Percentiles rank a stretch among this genome's conserved stretches.
Conservation (phyloP, 1,140 invertebrate genomes). For the Paralvinella palmiformis region DNA sequence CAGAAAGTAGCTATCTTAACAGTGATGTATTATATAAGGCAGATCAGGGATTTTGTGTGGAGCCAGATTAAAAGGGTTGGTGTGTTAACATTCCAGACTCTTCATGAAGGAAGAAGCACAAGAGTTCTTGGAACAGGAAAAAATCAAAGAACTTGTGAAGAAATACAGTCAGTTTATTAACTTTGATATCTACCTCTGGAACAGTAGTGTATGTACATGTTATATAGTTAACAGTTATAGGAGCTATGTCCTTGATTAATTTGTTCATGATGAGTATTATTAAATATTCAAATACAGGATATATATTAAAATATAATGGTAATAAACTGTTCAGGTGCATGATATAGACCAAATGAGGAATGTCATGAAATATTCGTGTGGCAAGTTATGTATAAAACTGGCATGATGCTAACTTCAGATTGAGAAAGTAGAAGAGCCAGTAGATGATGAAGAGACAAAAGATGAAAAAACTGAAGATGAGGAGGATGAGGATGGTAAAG, state of each 20-base stretch:
- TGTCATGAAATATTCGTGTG: too few species aligned
- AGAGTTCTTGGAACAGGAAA: slow-evolving; percentile 90
- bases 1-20: not conserved
- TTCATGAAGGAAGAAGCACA: slow-evolving; percentile 94
- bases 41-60: not conserved
- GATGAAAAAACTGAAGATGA: slow-evolving; percentile 53
- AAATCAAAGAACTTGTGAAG: slow-evolving; percentile 81
- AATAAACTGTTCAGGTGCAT: too few species aligned
- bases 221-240: too few species aligned
- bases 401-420: too few species aligned
- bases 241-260: too few species aligned
- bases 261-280: too few species aligned
- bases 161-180: slow-evolving; percentile 99
- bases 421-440: slow-evolving; percentile 56
- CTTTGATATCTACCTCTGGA: slow-evolving; percentile 96
- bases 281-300: too few species aligned
- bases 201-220: slow-evolving; percentile 72
- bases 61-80: not conserved
- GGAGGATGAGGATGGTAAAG: slow-evolving; percentile 43
- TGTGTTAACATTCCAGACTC: slow-evolving; percentile 56
- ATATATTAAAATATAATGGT: too few species aligned
- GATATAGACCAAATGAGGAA: too few species aligned
- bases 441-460: slow-evolving; percentile 55
- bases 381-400: too few species aligned
- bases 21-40: not conserved